phyloP scores from a whole-genome alignment of 2,888 invertebrate species.

The Dione vanillae region DNA sequence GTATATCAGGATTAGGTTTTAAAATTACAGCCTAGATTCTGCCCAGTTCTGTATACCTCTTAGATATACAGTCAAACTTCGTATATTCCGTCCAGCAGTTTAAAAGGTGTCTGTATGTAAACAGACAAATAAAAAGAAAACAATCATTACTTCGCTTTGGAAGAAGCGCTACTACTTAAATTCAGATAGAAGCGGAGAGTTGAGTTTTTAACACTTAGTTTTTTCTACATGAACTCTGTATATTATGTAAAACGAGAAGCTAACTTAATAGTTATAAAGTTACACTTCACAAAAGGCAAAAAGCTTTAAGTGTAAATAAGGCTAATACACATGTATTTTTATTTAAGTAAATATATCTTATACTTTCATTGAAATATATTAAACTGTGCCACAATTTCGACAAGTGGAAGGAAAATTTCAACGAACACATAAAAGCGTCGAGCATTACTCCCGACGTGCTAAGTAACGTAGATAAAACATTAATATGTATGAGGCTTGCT shows the following conservation, averaged over 20 bases:
- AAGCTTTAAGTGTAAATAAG: background rate
- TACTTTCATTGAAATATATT: constrained; percentile 32
- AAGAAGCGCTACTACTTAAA: background rate
- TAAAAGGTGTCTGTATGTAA: no score
- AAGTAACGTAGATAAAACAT: constrained; percentile 77
- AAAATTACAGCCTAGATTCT: no score
- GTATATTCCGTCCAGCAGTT: no score
- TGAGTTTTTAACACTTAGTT: background rate
- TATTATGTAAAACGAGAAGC: no score
- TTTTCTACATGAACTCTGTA: background rate
- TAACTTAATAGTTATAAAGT: background rate
- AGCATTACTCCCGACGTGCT: constrained; percentile 59
- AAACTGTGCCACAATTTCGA: constrained; percentile 56
- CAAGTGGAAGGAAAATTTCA: constrained; percentile 69
- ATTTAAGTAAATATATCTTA: constrained; percentile 38
- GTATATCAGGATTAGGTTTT: no score
- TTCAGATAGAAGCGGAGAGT: background rate
- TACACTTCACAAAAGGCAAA: background rate
- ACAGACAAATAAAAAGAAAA: no score
- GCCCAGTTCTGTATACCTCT: no score
- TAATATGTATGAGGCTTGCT: constrained; percentile 78
- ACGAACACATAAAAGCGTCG: constrained; percentile 61
- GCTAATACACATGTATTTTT: background rate
- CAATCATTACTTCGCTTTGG: no score
- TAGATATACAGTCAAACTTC: no score